phyloP scores from a whole-genome alignment of 1,140 invertebrate species.

The Leptopilina clavipes region DNA sequence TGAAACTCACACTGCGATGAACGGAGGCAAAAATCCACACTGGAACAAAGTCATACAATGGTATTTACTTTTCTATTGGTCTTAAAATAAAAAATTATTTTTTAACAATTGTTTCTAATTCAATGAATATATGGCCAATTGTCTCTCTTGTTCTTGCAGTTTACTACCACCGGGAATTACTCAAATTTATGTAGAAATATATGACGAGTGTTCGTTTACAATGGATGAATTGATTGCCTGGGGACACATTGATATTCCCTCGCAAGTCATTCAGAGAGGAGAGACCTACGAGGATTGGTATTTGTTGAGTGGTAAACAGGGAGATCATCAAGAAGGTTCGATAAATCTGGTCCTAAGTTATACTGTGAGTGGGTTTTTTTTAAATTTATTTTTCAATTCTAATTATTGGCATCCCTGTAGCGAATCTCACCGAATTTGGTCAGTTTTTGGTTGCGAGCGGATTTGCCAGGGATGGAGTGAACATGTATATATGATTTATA shows the following conservation, averaged over 20 bases:
- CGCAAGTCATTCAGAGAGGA: conserved; percentile 84
- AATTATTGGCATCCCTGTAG: too few relatives aligned
- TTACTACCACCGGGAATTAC: conserved; percentile 91
- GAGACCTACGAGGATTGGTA: conserved; percentile 97
- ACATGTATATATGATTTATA: too few relatives aligned
- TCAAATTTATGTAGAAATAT: conserved; percentile 94
- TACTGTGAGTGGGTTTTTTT: conserved; percentile 78
- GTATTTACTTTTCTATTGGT: conserved; percentile 73
- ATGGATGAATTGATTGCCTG: conserved; percentile 97
- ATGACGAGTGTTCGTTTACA: conserved; percentile 97
- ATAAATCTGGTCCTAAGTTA: conserved; percentile 86
- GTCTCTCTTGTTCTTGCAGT: too few relatives aligned
- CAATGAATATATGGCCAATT: too few relatives aligned
- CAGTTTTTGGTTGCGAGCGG: too few relatives aligned
- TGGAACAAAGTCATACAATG: conserved; percentile 97
- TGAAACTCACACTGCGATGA: conserved; percentile 95
- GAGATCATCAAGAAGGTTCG: conserved; percentile 93
- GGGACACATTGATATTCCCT: conserved; percentile 89
- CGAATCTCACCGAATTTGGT: too few relatives aligned
- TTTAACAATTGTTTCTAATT: background rate
- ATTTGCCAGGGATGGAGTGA: too few relatives aligned
- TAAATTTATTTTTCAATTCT: conserved; percentile 24
- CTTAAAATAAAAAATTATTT: conserved; percentile 33
- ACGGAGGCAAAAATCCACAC: conserved; percentile 95
- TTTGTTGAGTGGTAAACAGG: conserved; percentile 92